A percentile compares a stretch with the other conserved stretches of the same genome.
These are phyloP conservation scores for Brachionus sp. DNA, from an alignment of 1,140 invertebrate species.

Conservation along the genomic window DNA sequence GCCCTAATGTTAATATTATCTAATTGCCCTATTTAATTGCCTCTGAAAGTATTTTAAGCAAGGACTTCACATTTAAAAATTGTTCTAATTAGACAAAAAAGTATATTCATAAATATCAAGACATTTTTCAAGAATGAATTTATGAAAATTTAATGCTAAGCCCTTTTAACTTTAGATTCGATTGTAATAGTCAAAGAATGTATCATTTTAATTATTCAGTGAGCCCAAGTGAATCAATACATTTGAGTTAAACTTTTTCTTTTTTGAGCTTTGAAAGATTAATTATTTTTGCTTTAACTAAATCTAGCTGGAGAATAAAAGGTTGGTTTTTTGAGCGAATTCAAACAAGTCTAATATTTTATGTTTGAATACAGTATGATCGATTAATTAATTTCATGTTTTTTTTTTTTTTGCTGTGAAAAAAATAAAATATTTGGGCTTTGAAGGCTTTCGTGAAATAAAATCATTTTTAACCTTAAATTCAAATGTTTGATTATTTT, in stretches of 20 bases:
- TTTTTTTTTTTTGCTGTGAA: not conserved
- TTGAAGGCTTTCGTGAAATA: not conserved
- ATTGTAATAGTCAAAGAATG: not conserved
- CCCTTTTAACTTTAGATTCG: not conserved
- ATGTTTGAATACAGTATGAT: not conserved
- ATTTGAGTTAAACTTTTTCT: not conserved
- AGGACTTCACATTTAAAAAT: not conserved
- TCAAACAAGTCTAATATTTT: not conserved
- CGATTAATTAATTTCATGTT: not conserved
- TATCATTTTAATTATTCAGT: not conserved
- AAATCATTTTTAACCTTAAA: not conserved
- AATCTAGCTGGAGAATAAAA: not conserved
- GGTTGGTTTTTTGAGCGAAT: not conserved
- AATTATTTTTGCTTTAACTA: not conserved
- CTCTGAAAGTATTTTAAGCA: not conserved
- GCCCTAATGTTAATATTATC: not conserved
- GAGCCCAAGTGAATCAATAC: not conserved
- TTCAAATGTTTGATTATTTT: not conserved
- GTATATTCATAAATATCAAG: not conserved
- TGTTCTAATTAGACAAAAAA: not conserved
- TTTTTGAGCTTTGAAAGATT: not conserved
- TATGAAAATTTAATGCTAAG: not conserved
- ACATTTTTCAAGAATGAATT: slow-evolving; percentile 3
- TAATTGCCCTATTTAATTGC: not conserved
- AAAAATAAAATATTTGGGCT: not conserved